A percentile compares a stretch with the other conserved stretches of the same genome.
Evolutionary conservation across 1,140 invertebrate species (phyloP).

Genomic region (Drosophila serrata): DNA sequence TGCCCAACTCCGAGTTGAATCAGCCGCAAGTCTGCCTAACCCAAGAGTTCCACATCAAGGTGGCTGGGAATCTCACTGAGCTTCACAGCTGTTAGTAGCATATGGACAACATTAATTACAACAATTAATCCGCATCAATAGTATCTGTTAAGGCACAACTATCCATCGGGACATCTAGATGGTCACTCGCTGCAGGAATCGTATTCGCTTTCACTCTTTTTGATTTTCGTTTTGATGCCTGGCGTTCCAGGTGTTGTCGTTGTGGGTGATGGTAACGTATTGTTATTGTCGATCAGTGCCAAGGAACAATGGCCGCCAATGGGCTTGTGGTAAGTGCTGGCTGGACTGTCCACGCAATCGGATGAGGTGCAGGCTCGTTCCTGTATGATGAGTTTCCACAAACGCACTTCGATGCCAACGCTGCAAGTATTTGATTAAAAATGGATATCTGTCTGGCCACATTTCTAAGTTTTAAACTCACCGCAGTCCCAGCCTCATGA

Average conservation of each 20-base stretch:
- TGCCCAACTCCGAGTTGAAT: conserved; percentile 6
- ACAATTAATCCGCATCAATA: conserved; percentile 59
- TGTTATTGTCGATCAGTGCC: conserved; percentile 49
- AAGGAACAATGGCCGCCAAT: conserved; percentile 36
- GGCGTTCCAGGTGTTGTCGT: conserved; percentile 55
- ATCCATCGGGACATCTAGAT: conserved; percentile 15
- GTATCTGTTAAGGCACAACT: conserved; percentile 44
- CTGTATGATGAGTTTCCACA: conserved; percentile 82
- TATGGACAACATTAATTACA: conserved; percentile 53
- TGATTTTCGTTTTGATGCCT: conserved; percentile 59
- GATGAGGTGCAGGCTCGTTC: conserved; percentile 66
- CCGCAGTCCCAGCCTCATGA: conserved; percentile 90
- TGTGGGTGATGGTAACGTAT: conserved; percentile 54
- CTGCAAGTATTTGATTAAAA: conserved; percentile 30
- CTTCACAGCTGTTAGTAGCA: conserved; percentile 52
- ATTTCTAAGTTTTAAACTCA: conserved; percentile 78
- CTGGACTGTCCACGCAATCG: conserved; percentile 61
- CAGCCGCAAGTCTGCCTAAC: background rate
- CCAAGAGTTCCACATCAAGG: conserved; percentile 15
- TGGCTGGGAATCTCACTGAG: conserved; percentile 25
- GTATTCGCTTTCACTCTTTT: conserved; percentile 81
- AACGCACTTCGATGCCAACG: conserved; percentile 78
- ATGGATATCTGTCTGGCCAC: background rate
- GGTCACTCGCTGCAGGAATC: conserved; percentile 82
- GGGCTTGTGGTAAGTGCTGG: conserved; percentile 55